Base-by-base conservation (phyloP, 2,113 vertebrate genomes). In the Phoenicopterus ruber region DNA sequence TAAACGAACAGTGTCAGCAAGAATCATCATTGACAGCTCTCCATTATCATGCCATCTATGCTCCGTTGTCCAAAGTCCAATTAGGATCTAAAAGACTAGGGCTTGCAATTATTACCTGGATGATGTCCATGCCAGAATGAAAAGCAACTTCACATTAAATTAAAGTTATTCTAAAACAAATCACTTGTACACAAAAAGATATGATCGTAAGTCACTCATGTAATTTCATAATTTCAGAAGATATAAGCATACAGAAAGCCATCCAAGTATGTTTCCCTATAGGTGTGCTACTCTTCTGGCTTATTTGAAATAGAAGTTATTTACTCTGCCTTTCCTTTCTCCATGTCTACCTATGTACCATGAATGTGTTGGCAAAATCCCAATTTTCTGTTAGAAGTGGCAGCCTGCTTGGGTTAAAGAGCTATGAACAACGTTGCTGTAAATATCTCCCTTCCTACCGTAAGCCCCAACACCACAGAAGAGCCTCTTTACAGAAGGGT, bases 101-200 rank as follows among this genome's bases (percentile, higher is more conserved):
- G 80, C 77, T 69, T 90, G 81, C 72, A 97, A 95, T 49, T 74
- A 95, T 94, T 94, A 91, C 21, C 58, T 97, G 97, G 95, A 97
- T 79, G 74, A 90, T 63, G 67, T 87, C 94, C 93, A 97, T 62
- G 50, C 86, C 86, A 93, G 96, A 98, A 98, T 95, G 96, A 97
- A 98, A 97, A 97, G 89, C 88, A 97, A 83, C 85, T 96, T 97
- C 95, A 88, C 34, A 88, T 93, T 88, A 96, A 96, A 94, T 97
- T 97, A 94, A 95, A 86, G 90, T 82, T 95, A 54, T 31, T 92
- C 83, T 96, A 82, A 96, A 94, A 96, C 77, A 97, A 96, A 95
- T 91, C 91, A 90, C 67, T 96, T 88, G 20, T 50, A 86, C 70
- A 82, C 81, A 78, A 81, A 95, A 96, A 95, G 19, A 79, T 50